A percentile compares a stretch with the other conserved stretches of the same genome.
These are phyloP conservation scores for Oophaga sylvatica DNA, from an alignment of 2,797 vertebrate genomes.

Conservation along the genomic window DNA sequence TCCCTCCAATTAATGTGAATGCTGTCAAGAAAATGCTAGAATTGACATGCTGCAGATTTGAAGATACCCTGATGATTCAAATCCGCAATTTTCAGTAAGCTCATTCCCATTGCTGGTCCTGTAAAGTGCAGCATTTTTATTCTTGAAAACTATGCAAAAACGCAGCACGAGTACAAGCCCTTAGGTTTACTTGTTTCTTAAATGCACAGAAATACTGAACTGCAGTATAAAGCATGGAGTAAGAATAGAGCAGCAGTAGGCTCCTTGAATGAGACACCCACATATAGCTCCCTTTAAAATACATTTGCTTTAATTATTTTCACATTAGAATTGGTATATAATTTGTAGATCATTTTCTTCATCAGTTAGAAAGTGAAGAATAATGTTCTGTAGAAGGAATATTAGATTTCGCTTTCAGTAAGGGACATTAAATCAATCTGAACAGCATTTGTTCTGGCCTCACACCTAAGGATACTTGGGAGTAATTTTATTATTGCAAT, in stretches of 20 bases:
- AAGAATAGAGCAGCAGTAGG: background rate
- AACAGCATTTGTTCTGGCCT: slow-evolving; percentile 21
- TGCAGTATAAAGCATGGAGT: background rate
- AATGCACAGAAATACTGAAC: background rate
- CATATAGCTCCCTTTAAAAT: background rate
- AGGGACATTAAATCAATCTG: slow-evolving; percentile 36
- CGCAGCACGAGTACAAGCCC: no score
- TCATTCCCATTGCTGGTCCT: no score
- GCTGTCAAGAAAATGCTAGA: no score
- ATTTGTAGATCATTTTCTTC: no score
- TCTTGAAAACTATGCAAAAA: no score
- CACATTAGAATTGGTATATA: background rate
- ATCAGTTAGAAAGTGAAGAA: background rate
- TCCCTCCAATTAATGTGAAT: no score
- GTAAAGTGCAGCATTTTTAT: no score
- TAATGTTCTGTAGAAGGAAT: slow-evolving; percentile 11
- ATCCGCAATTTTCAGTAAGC: no score
- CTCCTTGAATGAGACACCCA: no score
- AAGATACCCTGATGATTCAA: no score
- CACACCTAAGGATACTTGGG: slow-evolving; percentile 43
- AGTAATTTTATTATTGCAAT: slow-evolving; percentile 47
- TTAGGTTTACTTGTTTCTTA: background rate
- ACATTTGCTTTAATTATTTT: background rate
- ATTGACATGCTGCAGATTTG: no score
- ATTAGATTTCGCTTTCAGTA: slow-evolving; percentile 37